These are phyloP conservation scores for Choristoneura fumiferana DNA, from an alignment of 1,140 invertebrate species.

Conservation along the genomic window DNA sequence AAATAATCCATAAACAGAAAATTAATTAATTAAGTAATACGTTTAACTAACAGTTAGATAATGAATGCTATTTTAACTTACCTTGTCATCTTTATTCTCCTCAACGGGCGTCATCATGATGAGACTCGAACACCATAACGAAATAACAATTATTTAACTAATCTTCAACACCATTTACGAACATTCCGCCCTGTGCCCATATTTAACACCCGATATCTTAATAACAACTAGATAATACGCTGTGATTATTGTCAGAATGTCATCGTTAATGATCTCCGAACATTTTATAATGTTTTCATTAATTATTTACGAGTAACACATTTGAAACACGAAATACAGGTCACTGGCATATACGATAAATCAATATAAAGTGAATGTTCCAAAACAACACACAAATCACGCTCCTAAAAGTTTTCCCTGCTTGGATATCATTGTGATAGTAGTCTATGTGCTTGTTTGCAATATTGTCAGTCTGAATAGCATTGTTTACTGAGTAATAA, in stretches of 20 bases:
- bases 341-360: conserved; percentile 72
- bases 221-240: conserved; percentile 14
- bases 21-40: neutral
- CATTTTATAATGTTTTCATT: conserved; percentile 46
- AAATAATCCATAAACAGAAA: conserved; percentile 1
- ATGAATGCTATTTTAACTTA: conserved; percentile 26
- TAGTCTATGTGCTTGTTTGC: neutral
- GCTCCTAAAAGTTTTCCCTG: neutral
- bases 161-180: conserved; percentile 27
- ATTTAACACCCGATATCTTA: conserved; percentile 1
- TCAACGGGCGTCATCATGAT: conserved; percentile 74
- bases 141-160: conserved; percentile 36
- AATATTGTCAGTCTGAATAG: neutral
- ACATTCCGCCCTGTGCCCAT: conserved; percentile 10
- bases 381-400: conserved; percentile 58
- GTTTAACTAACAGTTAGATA: no score
- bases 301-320: conserved; percentile 67
- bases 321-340: conserved; percentile 67
- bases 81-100: conserved; percentile 75
- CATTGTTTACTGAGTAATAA: conserved; percentile 12
- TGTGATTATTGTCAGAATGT: conserved; percentile 25
- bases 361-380: conserved; percentile 68
- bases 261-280: conserved; percentile 28
- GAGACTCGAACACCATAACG: conserved; percentile 63
- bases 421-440: neutral